Percentiles rank a stretch among this genome's conserved stretches.
These are phyloP conservation scores for Craterocephalus amniculus DNA, from an alignment of 2,797 vertebrate genomes.

Conservation along the genomic window DNA sequence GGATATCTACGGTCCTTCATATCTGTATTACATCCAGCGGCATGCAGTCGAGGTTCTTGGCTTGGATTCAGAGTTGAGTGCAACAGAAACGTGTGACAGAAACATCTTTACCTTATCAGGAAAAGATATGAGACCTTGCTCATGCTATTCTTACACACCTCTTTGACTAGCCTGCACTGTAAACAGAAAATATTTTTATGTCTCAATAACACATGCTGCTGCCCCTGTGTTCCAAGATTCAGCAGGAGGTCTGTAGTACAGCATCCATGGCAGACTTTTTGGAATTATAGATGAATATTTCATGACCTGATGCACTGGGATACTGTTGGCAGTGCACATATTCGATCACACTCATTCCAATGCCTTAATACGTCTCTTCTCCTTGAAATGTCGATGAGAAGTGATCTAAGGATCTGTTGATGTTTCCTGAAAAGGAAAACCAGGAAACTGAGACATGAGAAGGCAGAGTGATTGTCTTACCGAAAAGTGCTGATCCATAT, in stretches of 20 bases:
- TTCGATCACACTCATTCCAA: conserved; percentile 51
- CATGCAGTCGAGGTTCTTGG: conserved; percentile 44
- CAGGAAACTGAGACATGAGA: conserved; percentile 64
- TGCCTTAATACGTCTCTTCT: conserved; percentile 58
- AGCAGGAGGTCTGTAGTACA: conserved; percentile 39
- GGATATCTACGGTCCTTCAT: conserved; percentile 56
- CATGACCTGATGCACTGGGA: conserved; percentile 70
- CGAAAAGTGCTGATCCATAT: conserved; percentile 77
- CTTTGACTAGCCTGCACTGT: conserved; percentile 19
- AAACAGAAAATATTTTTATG: conserved; percentile 12
- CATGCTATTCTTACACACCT: conserved; percentile 20
- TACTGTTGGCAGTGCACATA: conserved; percentile 61
- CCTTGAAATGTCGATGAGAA: conserved; percentile 72
- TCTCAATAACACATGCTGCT: conserved; percentile 8
- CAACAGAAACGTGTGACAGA: conserved; percentile 45
- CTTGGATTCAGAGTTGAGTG: conserved; percentile 41
- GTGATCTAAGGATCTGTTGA: conserved; percentile 70
- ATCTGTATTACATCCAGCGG: conserved; percentile 58
- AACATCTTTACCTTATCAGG: conserved; percentile 47
- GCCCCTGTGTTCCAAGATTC: conserved; percentile 31
- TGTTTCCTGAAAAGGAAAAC: conserved; percentile 73
- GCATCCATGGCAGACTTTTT: conserved; percentile 71
- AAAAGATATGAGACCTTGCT: conserved; percentile 44
- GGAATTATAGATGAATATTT: conserved; percentile 78
- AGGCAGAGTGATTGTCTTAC: conserved; percentile 77